phyloP scores from a whole-genome alignment of 2,797 vertebrate genomes.

The Borostomias antarcticus region DNA sequence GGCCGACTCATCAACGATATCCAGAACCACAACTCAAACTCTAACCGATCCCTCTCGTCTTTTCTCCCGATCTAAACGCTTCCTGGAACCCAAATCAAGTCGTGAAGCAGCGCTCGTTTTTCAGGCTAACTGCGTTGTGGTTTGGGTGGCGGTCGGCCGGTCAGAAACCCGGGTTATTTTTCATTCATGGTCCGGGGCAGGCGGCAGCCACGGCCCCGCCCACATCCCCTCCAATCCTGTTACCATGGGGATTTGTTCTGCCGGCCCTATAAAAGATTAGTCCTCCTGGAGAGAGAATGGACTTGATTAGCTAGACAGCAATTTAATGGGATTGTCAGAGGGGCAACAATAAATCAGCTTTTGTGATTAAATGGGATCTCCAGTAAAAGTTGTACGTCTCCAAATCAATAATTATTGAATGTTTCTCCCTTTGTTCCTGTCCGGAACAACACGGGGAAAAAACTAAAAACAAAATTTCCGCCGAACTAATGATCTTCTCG shows the following conservation, averaged over 20 bases:
- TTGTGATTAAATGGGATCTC: conserved; percentile 86
- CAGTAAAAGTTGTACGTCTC: conserved; percentile 80
- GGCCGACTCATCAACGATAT: too few relatives aligned
- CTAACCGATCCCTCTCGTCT: too few relatives aligned
- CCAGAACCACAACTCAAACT: too few relatives aligned
- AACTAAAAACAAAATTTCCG: conserved; percentile 70
- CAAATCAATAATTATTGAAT: conserved; percentile 85
- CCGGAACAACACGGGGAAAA: conserved; percentile 38
- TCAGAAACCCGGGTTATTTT: conserved; percentile 42
- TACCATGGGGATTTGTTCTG: conserved; percentile 77
- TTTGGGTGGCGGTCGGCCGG: conserved; percentile 15
- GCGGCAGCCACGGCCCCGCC: conserved; percentile 31
- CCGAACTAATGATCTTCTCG: conserved; percentile 58
- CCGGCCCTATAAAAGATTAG: conserved; percentile 81
- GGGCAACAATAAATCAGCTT: conserved; percentile 84
- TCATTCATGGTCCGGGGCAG: conserved; percentile 47
- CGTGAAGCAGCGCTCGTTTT: conserved; percentile 14
- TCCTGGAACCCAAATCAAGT: background rate
- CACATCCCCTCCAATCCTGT: conserved; percentile 75
- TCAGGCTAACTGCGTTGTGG: conserved; percentile 33
- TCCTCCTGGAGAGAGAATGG: conserved; percentile 80
- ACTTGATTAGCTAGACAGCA: conserved; percentile 87
- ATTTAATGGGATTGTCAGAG: conserved; percentile 87
- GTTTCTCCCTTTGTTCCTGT: conserved; percentile 72
- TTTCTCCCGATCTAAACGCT: conserved; percentile 4